These are phyloP conservation scores for Crotalus tigris DNA, from an alignment of 2,113 vertebrate species.

Conservation along the genomic window DNA sequence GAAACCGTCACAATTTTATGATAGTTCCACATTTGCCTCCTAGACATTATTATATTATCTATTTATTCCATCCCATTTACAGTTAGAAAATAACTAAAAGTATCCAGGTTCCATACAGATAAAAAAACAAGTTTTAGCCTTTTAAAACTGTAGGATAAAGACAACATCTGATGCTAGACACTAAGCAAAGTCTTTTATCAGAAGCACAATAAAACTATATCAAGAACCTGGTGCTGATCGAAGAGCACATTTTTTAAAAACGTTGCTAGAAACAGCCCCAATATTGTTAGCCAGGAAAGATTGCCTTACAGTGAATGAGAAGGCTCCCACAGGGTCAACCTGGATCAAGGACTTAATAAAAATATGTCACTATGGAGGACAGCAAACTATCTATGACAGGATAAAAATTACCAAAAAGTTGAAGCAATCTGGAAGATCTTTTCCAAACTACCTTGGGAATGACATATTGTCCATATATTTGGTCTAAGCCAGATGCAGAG, in stretches of 20 bases:
- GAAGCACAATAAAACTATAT: background rate
- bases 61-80: background rate
- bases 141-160: background rate
- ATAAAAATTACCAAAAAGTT: slow-evolving; percentile 34
- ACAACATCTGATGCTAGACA: background rate
- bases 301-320: slow-evolving; percentile 20
- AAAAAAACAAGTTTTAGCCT: background rate
- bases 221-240: background rate
- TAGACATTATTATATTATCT: background rate
- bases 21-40: background rate
- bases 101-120: background rate
- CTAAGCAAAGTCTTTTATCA: background rate
- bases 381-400: slow-evolving; percentile 31
- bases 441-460: slow-evolving; percentile 35
- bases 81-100: background rate
- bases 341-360: slow-evolving; percentile 41
- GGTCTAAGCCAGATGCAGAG: background rate
- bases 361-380: slow-evolving; percentile 26
- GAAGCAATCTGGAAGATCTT: slow-evolving; percentile 25
- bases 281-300: slow-evolving; percentile 23
- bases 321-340: slow-evolving; percentile 14
- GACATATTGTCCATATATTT: slow-evolving; percentile 18
- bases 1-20: background rate
- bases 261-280: background rate
- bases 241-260: background rate